Evolutionary conservation across 2,113 vertebrate genomes (phyloP).

Genomic region (Ivindomyrus marchei): DNA sequence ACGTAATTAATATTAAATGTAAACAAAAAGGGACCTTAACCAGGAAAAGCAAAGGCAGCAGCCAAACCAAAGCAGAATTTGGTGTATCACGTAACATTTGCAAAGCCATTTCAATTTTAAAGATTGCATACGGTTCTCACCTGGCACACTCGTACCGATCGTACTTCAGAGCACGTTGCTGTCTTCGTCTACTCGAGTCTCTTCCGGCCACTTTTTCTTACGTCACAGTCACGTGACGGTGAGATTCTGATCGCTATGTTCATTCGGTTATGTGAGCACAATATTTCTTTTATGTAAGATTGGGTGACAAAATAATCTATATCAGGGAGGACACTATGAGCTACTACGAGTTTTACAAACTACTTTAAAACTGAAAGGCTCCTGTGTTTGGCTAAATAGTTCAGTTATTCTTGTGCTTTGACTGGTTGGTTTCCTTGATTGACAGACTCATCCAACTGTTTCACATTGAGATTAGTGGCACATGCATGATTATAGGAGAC

Average conservation of each 20-base stretch:
- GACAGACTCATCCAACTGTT: neutral
- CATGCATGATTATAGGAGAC: neutral
- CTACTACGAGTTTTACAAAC: neutral
- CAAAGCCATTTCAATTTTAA: neutral
- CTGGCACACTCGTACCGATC: neutral
- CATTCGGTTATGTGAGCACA: neutral
- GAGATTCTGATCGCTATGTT: neutral
- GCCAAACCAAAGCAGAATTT: neutral
- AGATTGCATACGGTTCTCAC: neutral
- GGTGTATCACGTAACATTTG: neutral
- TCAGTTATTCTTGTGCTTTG: neutral
- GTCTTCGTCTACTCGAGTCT: neutral
- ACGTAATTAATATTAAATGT: neutral
- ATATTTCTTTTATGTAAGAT: neutral
- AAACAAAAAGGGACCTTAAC: neutral
- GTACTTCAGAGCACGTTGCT: constrained; percentile 3
- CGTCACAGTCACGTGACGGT: neutral
- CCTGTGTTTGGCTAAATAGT: neutral
- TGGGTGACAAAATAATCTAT: neutral
- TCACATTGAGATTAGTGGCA: neutral
- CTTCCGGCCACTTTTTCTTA: constrained; percentile 17
- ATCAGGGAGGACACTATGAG: neutral
- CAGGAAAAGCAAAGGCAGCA: neutral
- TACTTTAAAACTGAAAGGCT: neutral
- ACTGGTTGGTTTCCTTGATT: neutral